Evolutionary conservation across 2,888 invertebrate species (phyloP), one percentile per base, ranked within the genome.

Genomic region (Quadroppia sp.): DNA sequence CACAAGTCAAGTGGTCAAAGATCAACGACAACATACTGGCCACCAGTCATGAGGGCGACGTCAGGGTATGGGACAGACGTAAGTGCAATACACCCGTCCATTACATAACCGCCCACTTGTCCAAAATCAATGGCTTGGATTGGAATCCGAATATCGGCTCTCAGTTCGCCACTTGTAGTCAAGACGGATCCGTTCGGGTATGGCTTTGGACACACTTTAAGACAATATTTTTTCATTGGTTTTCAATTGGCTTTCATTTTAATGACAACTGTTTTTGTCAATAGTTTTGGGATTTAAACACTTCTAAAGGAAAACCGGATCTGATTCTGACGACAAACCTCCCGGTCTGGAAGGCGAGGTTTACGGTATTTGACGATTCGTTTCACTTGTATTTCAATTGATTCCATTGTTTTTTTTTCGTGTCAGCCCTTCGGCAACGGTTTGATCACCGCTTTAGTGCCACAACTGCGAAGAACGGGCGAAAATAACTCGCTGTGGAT

Each of bases 1-100:
- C 92, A 1, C 94, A 95, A 85, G 94, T 96, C 0, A 89, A 93
- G 80, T 97, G 96, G 90, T 95, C 95, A 82, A 89, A 90, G 80
- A 86, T 92, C 71, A 90, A 90, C 1, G 86, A 89, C 0, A 86
- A 94, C 81, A 85, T 92, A 77, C 85, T 97, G 77, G 96, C 96
- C 1, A 95, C 96, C 61, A 92, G 95, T 4, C 96, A 97, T 82
- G 95, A 96, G 81, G 95, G 94, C 1, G 96, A 96, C 83, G 88
- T 97, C 3, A 90, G 95, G 82, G 88, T 97, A 78, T 97, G 96
- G 96, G 97, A 97, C 82, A 90, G 91, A 78, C 69, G 77, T 77
- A 78, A 78, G 75, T 17, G 71, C 17, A 75, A 74, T 23, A 75
- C 69, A 40, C 95, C 96, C 0, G 87, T 94, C 2, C 92, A 94